Base-by-base conservation (phyloP, 1,140 invertebrate genomes). In the Euwallacea fornicatus region DNA sequence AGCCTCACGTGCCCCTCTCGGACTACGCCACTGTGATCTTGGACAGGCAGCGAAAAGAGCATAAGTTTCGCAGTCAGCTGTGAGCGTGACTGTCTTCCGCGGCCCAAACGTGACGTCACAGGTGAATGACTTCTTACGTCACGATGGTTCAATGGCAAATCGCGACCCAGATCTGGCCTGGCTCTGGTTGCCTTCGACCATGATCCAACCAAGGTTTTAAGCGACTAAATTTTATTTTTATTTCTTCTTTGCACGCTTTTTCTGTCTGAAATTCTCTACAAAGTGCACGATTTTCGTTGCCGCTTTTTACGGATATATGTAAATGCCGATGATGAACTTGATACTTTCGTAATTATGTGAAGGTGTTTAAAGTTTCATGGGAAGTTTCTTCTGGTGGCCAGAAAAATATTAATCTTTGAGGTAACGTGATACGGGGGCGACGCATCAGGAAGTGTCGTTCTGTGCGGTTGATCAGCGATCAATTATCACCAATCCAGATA, bases 71-170 rank as follows among this genome's bases (percentile, higher is more conserved):
- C 66, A 78, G 75, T 78, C 76, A 78, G 77, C 77, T 77, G 77
- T 75, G 77, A 67, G 64, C 74, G 73, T 73, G 74, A 73, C 75
- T 72, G 74, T 78, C 73, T 78, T 77, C 75, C 76, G 75, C 75
- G 74, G 76, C 71, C 72, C 66, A 55, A 69, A 64, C 73, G 75
- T 81, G 78, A 81, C 79, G 80, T 81, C 79, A 79, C 78, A 80
- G 81, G 80, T 82, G 78, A 82, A 81, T 80, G 81, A 80, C 79
- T 80, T 75, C 73, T 76, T 76, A 81, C 80, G 79, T 81, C 80
- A 81, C 76, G 74, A 73, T 78, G 78, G 81, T 82, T 82, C 81
- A 82, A 82, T 81, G 81, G 81, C 80, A 82, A 82, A 82, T 82
- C 80, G 78, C 79, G 81, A 82, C 81, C 80, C 81, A 82, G 80